Evolutionary conservation across 2,888 invertebrate genomes (phyloP).

Genomic region (Brenthis ino): DNA sequence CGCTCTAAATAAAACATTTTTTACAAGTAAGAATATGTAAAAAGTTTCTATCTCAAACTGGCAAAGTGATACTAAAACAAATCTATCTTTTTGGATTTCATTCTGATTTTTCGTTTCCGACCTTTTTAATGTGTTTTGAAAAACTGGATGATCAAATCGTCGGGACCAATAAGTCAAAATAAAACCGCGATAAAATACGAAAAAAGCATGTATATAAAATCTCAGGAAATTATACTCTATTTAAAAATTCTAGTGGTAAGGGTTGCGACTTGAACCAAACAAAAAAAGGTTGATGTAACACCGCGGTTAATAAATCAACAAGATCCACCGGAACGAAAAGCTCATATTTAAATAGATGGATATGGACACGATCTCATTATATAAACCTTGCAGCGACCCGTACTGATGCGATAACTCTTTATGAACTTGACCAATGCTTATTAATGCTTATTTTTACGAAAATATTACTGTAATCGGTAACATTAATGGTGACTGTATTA

Average conservation of each 20-base stretch:
- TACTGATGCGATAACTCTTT: slow-evolving; percentile 36
- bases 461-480: too few relatives aligned
- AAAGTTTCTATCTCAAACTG: too few relatives aligned
- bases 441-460: slow-evolving; percentile 4
- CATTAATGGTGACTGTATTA: too few relatives aligned
- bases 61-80: too few relatives aligned
- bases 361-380: slow-evolving; percentile 20
- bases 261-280: too few relatives aligned
- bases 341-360: slow-evolving; percentile 67
- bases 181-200: too few relatives aligned
- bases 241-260: too few relatives aligned
- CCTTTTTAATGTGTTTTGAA: too few relatives aligned
- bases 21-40: neutral
- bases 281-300: slow-evolving; percentile 49
- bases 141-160: too few relatives aligned
- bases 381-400: slow-evolving; percentile 26
- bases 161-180: too few relatives aligned
- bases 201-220: too few relatives aligned
- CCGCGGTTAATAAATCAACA: slow-evolving; percentile 44
- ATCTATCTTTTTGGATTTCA: neutral
- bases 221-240: too few relatives aligned
- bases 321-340: slow-evolving; percentile 73
- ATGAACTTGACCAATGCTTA: slow-evolving; percentile 38
- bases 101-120: slow-evolving; percentile 24
- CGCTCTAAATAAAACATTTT: neutral